Evolutionary conservation across 2,888 invertebrate genomes (phyloP), one percentile per base, ranked within the genome.

Genomic region (Pandemis heparana): DNA sequence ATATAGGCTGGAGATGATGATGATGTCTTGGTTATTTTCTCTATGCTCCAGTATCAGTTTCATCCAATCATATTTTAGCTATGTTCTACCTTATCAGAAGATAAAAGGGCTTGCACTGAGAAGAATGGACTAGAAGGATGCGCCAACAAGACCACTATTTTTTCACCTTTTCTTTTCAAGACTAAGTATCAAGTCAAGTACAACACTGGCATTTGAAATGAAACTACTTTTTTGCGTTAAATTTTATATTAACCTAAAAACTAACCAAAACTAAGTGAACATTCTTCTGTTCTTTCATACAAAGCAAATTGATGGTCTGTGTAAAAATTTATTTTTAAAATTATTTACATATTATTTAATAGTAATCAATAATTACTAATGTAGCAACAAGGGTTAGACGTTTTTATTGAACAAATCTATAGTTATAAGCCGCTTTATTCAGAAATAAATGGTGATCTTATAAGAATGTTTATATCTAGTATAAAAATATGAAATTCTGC

Each of bases 401-500:
- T 38, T n/a, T 60, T 53, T 18, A 53, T 16, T 48, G 7, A 48
- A 18, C 53, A 53, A 53, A 9, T 53, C 0, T 53, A 18, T 18
- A 3, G 16, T 51, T 51, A 16, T n/a, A 48, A 48, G n/a, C 18
- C 18, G 4, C 9, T 18, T 53, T 18, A n/a, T 16, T 2, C 61
- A 39, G 51, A 16, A 23, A 51, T 32, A 23, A 70, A 70, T 23
- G 14, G n/a, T 64, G 38, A 46, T 59, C 51, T 51, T n/a, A 51
- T 5, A n/a, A 23, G 23, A n/a, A n/a, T 48, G 65, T 60, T 64
- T 32, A 60, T 14, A 60, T 18, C 16, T 71, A 60, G 48, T 66
- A 71, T 61, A 71, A 71, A 71, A 71, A 51, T 71, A 66, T 59
- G 43, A 65, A 70, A 63, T 59, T 61, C 23, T 65, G 51, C 23